Evolutionary conservation across 2,797 vertebrate genomes (phyloP).

Genomic region (Adelosebastes latens): DNA sequence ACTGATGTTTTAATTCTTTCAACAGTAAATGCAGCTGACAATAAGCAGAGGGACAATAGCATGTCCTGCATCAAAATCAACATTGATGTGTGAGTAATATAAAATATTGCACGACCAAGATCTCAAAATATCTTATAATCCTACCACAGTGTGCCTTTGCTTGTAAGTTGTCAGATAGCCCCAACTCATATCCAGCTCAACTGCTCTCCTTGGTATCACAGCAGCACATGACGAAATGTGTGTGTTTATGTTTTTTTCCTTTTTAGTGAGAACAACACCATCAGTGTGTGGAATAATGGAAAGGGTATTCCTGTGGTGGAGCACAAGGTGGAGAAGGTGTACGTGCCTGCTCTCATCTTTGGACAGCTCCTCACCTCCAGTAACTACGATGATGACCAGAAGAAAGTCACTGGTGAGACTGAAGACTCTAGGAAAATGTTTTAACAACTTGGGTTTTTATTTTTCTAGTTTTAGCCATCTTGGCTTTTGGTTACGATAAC

Average conservation of each 20-base stretch:
- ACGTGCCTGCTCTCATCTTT: constrained; percentile 96
- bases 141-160: background rate
- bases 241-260: background rate
- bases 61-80: constrained; percentile 96
- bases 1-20: background rate
- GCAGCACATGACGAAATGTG: background rate
- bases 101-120: background rate
- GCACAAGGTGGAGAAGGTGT: constrained; percentile 98
- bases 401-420: constrained; percentile 95
- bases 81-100: constrained; percentile 91
- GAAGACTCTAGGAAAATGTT: background rate
- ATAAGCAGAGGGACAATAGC: constrained; percentile 95
- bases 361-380: constrained; percentile 98
- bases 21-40: constrained; percentile 96
- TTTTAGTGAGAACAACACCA: constrained; percentile 92
- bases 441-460: background rate
- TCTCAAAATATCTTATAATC: background rate
- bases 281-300: constrained; percentile 98
- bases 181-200: background rate
- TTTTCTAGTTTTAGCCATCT: background rate
- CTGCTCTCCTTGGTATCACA: background rate
- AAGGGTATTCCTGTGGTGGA: constrained; percentile 98
- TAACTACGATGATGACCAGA: constrained; percentile 96
- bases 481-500: background rate
- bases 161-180: background rate